Evolutionary conservation across 1,140 invertebrate species (phyloP).

Genomic region (Drosophila quadrilineata): DNA sequence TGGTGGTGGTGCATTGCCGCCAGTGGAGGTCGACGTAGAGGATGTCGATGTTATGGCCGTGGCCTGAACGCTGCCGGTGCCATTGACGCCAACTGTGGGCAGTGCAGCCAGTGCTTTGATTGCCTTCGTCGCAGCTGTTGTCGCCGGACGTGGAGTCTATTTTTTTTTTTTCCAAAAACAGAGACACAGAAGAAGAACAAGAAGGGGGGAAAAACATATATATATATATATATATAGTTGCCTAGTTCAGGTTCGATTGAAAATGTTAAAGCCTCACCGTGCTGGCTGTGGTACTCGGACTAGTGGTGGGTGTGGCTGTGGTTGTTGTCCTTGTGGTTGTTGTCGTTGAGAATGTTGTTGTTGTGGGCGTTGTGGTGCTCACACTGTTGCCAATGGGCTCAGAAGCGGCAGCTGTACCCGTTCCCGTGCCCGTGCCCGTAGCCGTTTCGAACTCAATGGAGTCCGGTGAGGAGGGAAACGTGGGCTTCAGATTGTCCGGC

Average conservation of each 20-base stretch:
- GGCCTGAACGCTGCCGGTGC: constrained; percentile 61
- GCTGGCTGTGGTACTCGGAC: constrained; percentile 37
- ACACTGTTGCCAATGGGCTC: constrained; percentile 71
- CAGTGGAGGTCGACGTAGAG: constrained; percentile 22
- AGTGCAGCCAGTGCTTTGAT: constrained; percentile 46
- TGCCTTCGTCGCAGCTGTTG: constrained; percentile 29
- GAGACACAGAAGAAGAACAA: not conserved
- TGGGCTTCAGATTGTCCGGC: constrained; percentile 74
- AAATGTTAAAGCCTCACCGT: constrained; percentile 46
- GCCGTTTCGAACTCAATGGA: constrained; percentile 61
- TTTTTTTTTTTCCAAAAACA: no score
- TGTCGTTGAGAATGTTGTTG: constrained; percentile 56
- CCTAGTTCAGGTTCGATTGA: no score
- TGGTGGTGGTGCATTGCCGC: constrained; percentile 36
- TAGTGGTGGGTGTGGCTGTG: constrained; percentile 47
- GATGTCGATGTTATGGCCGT: constrained; percentile 51
- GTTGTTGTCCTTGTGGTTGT: constrained; percentile 53
- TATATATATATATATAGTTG: no score
- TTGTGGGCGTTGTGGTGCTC: constrained; percentile 64
- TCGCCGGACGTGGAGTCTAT: constrained; percentile 47
- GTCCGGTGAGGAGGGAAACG: constrained; percentile 68
- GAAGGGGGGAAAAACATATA: not conserved
- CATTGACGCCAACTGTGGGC: constrained; percentile 55
- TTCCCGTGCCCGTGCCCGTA: constrained; percentile 30
- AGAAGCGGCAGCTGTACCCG: constrained; percentile 72